Base-by-base conservation (phyloP, 2,113 vertebrate genomes). In the Archilochus colubris region DNA sequence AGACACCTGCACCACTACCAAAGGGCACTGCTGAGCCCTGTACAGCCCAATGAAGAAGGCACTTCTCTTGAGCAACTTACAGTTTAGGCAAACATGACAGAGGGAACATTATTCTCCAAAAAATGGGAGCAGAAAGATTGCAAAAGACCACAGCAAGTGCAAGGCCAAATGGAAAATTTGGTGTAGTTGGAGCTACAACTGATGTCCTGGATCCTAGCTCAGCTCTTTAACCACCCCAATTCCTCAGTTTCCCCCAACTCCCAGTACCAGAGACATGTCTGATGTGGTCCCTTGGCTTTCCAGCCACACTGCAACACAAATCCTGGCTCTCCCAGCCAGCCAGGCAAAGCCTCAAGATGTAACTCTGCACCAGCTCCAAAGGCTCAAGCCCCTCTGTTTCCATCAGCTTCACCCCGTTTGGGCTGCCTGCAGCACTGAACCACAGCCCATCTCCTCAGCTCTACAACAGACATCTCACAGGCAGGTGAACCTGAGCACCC, bases 61-160 rank as follows among this genome's bases (percentile, higher is more conserved):
- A 30, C 54, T 53, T 19, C 23, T 68, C 87, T n/a, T 44, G 75
- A 93, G 61, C 38, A 79, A 51, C 70, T 75, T 54, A 70, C 43
- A 66, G 63, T 59, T 73, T 91, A 73, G 85, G 30, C 25, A 76
- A 93, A 91, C 46, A 31, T 12, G 82, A 86, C 54, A 66, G 83
- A 62, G 27, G 27, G 63, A 91, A 73, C 5, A 4, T 51, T 46
- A 66, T 43, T 73, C 51, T 77, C 24, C 61, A 67, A 7, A 66
- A 59, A 83, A 86, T 16, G 48, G 55, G 23, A 88, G 43, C 28
- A 70, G 38, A 77, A 74, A 18, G 38, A 58, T 14, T 14, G 24
- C 28, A 40, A 80, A 15, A 90, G 14, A 90, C 14, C 33, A 59
- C 1, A 2, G 31, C 36, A 48, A 5, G 25, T 20, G 53, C 48